phyloP scores from a whole-genome alignment of 1,140 invertebrate genomes.

The Panagrolaimus sp. region DNA sequence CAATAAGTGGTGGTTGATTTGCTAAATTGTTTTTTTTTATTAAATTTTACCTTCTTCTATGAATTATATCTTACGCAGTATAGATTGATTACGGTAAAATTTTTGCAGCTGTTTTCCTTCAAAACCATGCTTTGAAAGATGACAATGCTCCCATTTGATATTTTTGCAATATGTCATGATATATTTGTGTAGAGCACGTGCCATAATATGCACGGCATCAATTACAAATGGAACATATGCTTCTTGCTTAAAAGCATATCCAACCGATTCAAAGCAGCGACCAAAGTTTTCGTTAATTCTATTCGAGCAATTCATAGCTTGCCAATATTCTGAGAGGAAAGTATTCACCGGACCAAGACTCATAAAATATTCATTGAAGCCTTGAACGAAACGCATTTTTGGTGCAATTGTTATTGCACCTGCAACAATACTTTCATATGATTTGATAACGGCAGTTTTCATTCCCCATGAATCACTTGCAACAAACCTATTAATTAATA shows the following conservation, averaged over 20 bases:
- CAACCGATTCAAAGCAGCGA: slow-evolving; percentile 51
- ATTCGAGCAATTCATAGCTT: slow-evolving; percentile 61
- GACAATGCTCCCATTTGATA: slow-evolving; percentile 33
- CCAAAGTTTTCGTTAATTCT: slow-evolving; percentile 51
- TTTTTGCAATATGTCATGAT: slow-evolving; percentile 27
- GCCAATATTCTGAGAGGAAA: slow-evolving; percentile 78
- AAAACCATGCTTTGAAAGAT: slow-evolving; percentile 46
- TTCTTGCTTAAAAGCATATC: slow-evolving; percentile 68
- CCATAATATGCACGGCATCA: slow-evolving; percentile 78
- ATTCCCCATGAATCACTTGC: slow-evolving; percentile 70
- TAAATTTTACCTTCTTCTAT: slow-evolving; percentile 64
- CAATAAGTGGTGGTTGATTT: slow-evolving; percentile 54
- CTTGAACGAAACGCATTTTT: slow-evolving; percentile 47
- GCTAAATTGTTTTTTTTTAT: slow-evolving; percentile 56
- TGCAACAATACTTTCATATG: slow-evolving; percentile 66
- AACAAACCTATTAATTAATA: slow-evolving; percentile 67
- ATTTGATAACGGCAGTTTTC: slow-evolving; percentile 67
- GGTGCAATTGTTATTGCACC: slow-evolving; percentile 65
- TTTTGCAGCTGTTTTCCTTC: slow-evolving; percentile 48
- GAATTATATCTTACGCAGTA: slow-evolving; percentile 33
- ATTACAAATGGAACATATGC: slow-evolving; percentile 81
- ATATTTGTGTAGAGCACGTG: slow-evolving; percentile 68
- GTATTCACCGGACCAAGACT: slow-evolving; percentile 66
- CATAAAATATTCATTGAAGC: slow-evolving; percentile 70
- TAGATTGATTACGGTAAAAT: slow-evolving; percentile 54